A percentile compares a stretch with the other conserved stretches of the same genome.
Evolutionary conservation across 2,113 vertebrate genomes (phyloP).

Genomic region (Larimichthys polyactis): DNA sequence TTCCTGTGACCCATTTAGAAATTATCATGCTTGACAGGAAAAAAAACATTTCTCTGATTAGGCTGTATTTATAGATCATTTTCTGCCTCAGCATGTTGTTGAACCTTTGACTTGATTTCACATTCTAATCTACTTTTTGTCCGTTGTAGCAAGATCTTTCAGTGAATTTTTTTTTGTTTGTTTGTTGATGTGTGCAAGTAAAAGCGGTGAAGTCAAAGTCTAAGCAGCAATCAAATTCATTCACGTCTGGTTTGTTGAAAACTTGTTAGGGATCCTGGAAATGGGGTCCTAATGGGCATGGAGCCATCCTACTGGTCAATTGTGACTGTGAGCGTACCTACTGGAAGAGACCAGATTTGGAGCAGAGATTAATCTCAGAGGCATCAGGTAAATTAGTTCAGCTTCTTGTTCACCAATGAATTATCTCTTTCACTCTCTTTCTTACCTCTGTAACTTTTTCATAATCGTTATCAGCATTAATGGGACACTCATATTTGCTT

Average conservation of each 20-base stretch:
- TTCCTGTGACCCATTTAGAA: not conserved
- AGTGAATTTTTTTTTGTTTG: not conserved
- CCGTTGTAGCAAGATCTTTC: not conserved
- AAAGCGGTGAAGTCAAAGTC: too few species aligned
- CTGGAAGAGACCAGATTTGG: conserved; percentile 61
- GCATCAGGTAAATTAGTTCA: conserved; percentile 72
- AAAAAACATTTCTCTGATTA: not conserved
- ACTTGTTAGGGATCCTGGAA: conserved; percentile 88
- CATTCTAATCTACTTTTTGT: not conserved
- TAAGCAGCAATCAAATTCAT: not conserved
- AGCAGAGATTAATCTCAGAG: conserved; percentile 42
- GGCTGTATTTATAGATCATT: not conserved
- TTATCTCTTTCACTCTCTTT: not conserved
- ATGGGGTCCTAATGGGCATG: conserved; percentile 93
- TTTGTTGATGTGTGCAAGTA: too few species aligned
- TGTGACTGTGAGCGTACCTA: conserved; percentile 87
- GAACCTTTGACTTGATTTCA: not conserved
- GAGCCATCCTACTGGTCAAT: conserved; percentile 94
- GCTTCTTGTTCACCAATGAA: too few species aligned
- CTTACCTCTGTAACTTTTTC: too few species aligned
- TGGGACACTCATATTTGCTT: not conserved
- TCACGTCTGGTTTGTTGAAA: conserved; percentile 10
- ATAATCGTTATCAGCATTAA: not conserved
- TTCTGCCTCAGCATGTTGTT: not conserved
- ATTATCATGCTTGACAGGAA: too few species aligned